These are phyloP conservation scores for Zaprionus taronus DNA, from an alignment of 1,140 invertebrate species.

Conservation along the genomic window DNA sequence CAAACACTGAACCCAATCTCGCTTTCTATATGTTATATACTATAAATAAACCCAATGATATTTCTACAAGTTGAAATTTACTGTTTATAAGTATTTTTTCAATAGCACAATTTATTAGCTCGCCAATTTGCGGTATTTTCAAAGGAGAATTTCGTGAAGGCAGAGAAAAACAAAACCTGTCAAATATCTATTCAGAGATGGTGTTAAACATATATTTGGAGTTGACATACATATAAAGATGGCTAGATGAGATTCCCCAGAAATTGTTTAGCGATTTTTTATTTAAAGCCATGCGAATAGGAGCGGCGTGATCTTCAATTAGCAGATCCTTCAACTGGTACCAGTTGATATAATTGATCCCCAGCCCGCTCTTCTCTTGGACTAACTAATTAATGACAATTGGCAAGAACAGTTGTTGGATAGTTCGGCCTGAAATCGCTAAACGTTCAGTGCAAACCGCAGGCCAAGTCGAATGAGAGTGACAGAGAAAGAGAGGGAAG, in stretches of 20 bases:
- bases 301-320: slow-evolving; percentile 55
- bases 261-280: slow-evolving; percentile 54
- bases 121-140: background rate
- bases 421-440: slow-evolving; percentile 60
- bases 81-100: background rate
- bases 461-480: slow-evolving; percentile 32
- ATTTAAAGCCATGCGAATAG: slow-evolving; percentile 33
- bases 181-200: background rate
- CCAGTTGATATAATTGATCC: slow-evolving; percentile 71
- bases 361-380: background rate
- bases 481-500: background rate
- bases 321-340: slow-evolving; percentile 79
- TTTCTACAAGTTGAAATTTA: background rate
- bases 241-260: background rate
- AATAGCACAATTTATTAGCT: background rate
- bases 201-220: background rate
- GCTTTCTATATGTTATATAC: background rate
- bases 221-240: slow-evolving; percentile 3
- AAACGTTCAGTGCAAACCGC: slow-evolving; percentile 52
- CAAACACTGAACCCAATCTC: no score
- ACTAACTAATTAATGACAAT: slow-evolving; percentile 69
- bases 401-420: slow-evolving; percentile 66
- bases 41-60: background rate
- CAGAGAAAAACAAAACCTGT: background rate
- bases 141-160: background rate